These are phyloP conservation scores for Danio rerio DNA, from an alignment of 2,113 vertebrate genomes.

Conservation along the genomic window GRCz12tu NC_133177.1:8376501-8377000, in stretches of 20 bases:
- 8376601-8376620: slow-evolving; percentile 85
- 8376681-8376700: neutral
- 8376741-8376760: slow-evolving; percentile 73
- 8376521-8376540: slow-evolving; percentile 86
- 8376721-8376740: neutral
- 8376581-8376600: slow-evolving; percentile 85
- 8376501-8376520: slow-evolving; percentile 68
- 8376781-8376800: slow-evolving; percentile 86
- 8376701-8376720: neutral
- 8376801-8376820: slow-evolving; percentile 83
- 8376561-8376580: slow-evolving; percentile 88
- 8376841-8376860: slow-evolving; percentile 81
- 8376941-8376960: neutral
- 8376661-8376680: neutral
- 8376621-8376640: slow-evolving; percentile 83
- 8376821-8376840: slow-evolving; percentile 83
- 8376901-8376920: slow-evolving; percentile 1
- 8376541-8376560: slow-evolving; percentile 79
- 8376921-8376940: neutral
- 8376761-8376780: slow-evolving; percentile 89
- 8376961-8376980: neutral
- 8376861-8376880: slow-evolving; percentile 87
- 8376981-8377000: too few species aligned
- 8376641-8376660: slow-evolving; percentile 73
- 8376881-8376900: slow-evolving; percentile 81